Conservation (phyloP, 2,888 invertebrate species). For the Microplitis manilae region DNA sequence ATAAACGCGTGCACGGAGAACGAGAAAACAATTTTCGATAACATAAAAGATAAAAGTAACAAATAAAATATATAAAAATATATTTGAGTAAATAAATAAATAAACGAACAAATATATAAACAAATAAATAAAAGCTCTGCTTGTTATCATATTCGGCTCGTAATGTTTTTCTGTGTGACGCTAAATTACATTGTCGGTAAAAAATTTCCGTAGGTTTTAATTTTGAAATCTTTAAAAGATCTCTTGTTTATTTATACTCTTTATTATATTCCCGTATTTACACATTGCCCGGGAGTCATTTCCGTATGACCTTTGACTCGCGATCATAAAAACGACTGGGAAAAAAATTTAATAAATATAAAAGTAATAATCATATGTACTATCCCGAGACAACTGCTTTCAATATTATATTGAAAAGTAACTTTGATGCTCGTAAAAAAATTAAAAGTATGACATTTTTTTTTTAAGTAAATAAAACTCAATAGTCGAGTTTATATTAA, state of each 20-base stretch:
- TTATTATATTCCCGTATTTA: slow-evolving; percentile 25
- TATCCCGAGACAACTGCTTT: not conserved
- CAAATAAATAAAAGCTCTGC: not conserved
- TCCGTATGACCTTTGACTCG: slow-evolving; percentile 18
- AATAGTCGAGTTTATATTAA: not conserved
- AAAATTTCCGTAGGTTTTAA: slow-evolving; percentile 10
- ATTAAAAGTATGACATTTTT: not conserved
- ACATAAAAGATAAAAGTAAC: slow-evolving; percentile 20
- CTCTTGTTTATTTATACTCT: slow-evolving; percentile 10
- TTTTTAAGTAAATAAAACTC: not conserved
- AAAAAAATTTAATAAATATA: slow-evolving; percentile 22
- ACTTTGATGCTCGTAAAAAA: not conserved
- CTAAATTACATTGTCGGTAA: not conserved
- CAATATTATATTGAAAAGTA: slow-evolving; percentile 1
- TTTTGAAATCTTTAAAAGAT: not conserved
- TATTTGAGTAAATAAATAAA: not conserved
- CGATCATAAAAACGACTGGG: not conserved
- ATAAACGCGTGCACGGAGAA: slow-evolving; percentile 30
- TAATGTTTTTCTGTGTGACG: not conserved
- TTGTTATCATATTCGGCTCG: not conserved
- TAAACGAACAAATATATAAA: slow-evolving; percentile 10
- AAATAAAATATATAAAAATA: slow-evolving; percentile 1
- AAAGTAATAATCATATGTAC: slow-evolving; percentile 4
- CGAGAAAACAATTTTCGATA: slow-evolving; percentile 34
- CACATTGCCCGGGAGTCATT: slow-evolving; percentile 13